Evolutionary conservation across 2,888 invertebrate genomes (phyloP).

Genomic region (Agriopis aurantiaria): DNA sequence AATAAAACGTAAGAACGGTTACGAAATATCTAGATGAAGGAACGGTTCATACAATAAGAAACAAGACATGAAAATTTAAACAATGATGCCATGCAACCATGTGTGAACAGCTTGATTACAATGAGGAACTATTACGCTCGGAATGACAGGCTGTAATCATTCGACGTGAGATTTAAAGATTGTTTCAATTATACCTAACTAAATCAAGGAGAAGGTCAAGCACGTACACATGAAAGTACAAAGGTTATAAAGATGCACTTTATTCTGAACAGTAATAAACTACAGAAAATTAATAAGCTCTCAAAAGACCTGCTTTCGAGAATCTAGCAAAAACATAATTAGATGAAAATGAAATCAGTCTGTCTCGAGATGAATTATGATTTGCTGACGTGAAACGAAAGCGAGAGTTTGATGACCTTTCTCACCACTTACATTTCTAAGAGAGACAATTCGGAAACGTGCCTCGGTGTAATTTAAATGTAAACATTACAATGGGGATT

Average conservation of each 20-base stretch:
- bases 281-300: constrained; percentile 28
- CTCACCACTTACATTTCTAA: constrained; percentile 24
- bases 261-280: constrained; percentile 12
- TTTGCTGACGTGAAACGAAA: constrained; percentile 44
- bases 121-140: constrained; percentile 30
- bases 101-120: constrained; percentile 44
- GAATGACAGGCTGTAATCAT: constrained; percentile 22
- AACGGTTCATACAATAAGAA: constrained; percentile 42
- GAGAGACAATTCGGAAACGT: constrained; percentile 30
- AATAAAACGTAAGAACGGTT: constrained; percentile 56
- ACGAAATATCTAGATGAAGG: constrained; percentile 49
- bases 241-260: not conserved
- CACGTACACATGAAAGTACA: not conserved
- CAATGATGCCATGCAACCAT: constrained; percentile 49
- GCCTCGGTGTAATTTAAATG: constrained; percentile 32
- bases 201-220: not conserved
- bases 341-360: constrained; percentile 44
- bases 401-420: constrained; percentile 45
- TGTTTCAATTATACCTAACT: constrained; percentile 13
- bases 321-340: constrained; percentile 40
- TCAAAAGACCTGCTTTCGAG: constrained; percentile 29
- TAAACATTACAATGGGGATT: constrained; percentile 35
- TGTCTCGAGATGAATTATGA: constrained; percentile 44
- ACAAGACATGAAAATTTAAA: constrained; percentile 51
- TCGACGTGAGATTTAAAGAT: constrained; percentile 10